Evolutionary conservation across 2,797 vertebrate species (phyloP).

Genomic region (Malacoraja senta): DNA sequence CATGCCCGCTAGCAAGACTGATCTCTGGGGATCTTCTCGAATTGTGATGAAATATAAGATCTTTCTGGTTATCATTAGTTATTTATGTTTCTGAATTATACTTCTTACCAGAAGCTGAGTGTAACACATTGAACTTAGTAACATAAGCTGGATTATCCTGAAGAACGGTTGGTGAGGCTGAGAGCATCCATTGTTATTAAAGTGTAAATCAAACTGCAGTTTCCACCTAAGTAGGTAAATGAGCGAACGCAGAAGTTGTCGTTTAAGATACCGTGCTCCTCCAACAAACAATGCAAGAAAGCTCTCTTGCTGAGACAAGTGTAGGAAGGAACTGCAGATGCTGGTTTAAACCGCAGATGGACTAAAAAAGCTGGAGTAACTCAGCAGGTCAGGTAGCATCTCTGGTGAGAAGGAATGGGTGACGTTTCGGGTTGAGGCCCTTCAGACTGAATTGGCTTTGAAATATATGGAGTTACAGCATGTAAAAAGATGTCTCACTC

Average conservation of each 20-base stretch:
- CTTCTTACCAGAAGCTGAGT: not conserved
- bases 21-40: not conserved
- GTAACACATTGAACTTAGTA: not conserved
- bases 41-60: not conserved
- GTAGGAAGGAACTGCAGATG: no score
- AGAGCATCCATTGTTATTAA: no score
- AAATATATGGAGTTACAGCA: not conserved
- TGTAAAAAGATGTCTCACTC: no score
- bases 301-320: no score
- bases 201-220: not conserved
- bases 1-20: no score
- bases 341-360: no score
- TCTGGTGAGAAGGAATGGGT: no score
- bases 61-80: not conserved
- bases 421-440: no score
- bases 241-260: not conserved
- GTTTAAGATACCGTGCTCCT: not conserved
- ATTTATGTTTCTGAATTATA: not conserved
- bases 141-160: not conserved
- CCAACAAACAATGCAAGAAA: not conserved
- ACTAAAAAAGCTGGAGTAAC: no score
- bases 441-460: not conserved
- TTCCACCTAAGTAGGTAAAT: not conserved
- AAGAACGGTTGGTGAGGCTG: not conserved
- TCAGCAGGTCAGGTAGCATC: no score